phyloP scores from a whole-genome alignment of 2,797 vertebrate genomes.

The Spondyliosoma cantharus region DNA sequence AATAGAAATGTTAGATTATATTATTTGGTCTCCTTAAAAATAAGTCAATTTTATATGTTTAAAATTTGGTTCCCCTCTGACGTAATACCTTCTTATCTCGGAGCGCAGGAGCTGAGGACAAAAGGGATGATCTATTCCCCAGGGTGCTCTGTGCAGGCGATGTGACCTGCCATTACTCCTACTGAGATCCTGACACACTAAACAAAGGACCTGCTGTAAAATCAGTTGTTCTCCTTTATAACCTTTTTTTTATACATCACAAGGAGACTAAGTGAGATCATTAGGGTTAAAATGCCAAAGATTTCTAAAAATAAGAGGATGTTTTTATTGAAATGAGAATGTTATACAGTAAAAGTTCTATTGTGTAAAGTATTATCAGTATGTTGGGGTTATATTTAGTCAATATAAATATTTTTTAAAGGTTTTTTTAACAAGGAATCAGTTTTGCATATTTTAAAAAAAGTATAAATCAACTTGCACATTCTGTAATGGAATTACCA shows the following conservation, averaged over 20 bases:
- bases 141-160: conserved; percentile 17
- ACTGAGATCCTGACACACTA: conserved; percentile 33
- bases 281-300: conserved; percentile 2
- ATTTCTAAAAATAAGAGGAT: background rate
- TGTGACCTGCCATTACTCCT: conserved; percentile 40
- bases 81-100: conserved; percentile 76
- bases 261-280: conserved; percentile 25
- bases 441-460: background rate
- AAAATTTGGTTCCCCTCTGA: conserved; percentile 50
- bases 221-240: conserved; percentile 27
- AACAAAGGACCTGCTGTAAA: conserved; percentile 54
- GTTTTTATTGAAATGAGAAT: background rate
- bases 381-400: background rate
- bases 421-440: background rate
- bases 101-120: conserved; percentile 68
- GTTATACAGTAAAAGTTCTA: background rate
- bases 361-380: background rate
- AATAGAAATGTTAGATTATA: background rate
- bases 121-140: conserved; percentile 65
- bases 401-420: background rate
- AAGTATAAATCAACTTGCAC: no score
- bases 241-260: conserved; percentile 15
- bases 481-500: background rate
- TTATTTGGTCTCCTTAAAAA: background rate
- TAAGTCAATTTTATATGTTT: conserved; percentile 21